Evolutionary conservation across 2,888 invertebrate species (phyloP), one percentile per base, ranked within the genome.

Genomic region (Junonia oenone): DNA sequence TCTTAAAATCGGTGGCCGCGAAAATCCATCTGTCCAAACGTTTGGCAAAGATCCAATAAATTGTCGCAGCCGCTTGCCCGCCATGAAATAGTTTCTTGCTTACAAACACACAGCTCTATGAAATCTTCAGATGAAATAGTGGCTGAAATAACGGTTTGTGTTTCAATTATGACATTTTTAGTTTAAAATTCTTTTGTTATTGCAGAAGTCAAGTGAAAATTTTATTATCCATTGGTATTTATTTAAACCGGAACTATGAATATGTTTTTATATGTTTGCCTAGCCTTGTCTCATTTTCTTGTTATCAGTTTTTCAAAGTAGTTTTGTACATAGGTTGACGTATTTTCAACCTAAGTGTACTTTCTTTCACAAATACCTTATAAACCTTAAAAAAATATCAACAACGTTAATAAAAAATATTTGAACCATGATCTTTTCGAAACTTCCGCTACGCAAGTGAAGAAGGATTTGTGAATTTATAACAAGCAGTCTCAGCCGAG

Each of bases 41-140:
- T 48, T 58, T 55, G 56, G 59, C 59, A 56, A 46, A 46, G 52
- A 50, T 53, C 59, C 59, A 59, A 40, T 47, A 51, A 53, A 50
- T 52, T 56, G 56, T 56, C 49, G 29, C 52, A 56, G 46, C 46
- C 43, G 47, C 46, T 58, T 56, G 52, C 55, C 26, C 45, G 45
- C 46, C 50, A 43, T 45, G 47, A 53, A 59, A 59, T 56, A 56
- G 40, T 46, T 53, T 54, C 49, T 52, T 40, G 38, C 38, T 40
- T 51, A 45, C 49, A 19, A 40, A 53, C 22, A 53, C 46, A 53
- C 13, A 53, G 38, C 14, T 47, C 37, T 47, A 19, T 19, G 40
- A 40, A 35, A 53, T 53, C 29, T 26, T 17, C 46, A 22, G 22
- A 43, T 43, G 22, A 43, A 43, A 43, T 22, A 13, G 13, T 43